phyloP scores from a whole-genome alignment of 1,140 invertebrate genomes.

The Pseudachorutes palmiensis region DNA sequence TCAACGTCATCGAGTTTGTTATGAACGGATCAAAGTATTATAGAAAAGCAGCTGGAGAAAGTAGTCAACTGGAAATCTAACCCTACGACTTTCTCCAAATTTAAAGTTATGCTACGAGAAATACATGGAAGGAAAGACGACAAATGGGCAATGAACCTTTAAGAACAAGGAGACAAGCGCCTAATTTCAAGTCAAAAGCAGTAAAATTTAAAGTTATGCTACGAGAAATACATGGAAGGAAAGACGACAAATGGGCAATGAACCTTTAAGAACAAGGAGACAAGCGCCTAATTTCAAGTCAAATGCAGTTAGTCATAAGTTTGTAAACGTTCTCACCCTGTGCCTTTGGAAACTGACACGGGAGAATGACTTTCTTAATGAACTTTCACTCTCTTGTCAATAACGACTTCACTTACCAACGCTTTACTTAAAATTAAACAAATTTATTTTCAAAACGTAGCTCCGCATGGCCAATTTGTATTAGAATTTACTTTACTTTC shows the following conservation, averaged over 20 bases:
- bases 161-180: background rate
- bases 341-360: conserved; percentile 17
- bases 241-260: background rate
- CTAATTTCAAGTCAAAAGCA: background rate
- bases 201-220: too few relatives aligned
- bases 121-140: background rate
- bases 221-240: background rate
- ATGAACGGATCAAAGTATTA: conserved; percentile 3
- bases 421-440: too few relatives aligned
- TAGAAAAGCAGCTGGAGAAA: background rate
- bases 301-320: background rate
- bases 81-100: background rate
- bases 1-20: background rate
- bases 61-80: background rate
- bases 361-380: conserved; percentile 32
- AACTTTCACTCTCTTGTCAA: conserved; percentile 35
- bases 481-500: too few relatives aligned
- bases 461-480: too few relatives aligned
- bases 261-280: too few relatives aligned
- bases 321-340: conserved; percentile 1
- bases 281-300: background rate
- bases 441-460: too few relatives aligned
- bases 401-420: conserved; percentile 25
- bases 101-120: background rate
- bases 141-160: background rate